Evolutionary conservation across 1,140 invertebrate species (phyloP).

Genomic region (Calosoma granatense): DNA sequence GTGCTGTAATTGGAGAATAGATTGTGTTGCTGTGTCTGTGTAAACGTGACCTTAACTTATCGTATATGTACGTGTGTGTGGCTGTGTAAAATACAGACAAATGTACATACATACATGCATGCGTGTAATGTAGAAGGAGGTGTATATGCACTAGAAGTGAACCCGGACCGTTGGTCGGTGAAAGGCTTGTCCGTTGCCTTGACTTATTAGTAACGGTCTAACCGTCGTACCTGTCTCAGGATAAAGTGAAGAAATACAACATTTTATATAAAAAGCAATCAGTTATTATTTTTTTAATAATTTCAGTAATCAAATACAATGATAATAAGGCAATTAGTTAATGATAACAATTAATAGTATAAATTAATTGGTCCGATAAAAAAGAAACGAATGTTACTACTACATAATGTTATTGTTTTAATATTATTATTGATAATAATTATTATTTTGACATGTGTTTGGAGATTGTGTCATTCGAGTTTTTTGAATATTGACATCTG

Average conservation of each 20-base stretch:
- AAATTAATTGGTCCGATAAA: slow-evolving; percentile 5
- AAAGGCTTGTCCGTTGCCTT: neutral
- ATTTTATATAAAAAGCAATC: neutral
- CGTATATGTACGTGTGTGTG: no score
- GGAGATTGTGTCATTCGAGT: slow-evolving; percentile 24
- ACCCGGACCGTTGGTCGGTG: no score
- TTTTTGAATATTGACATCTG: slow-evolving; percentile 32
- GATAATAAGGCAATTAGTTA: slow-evolving; percentile 1
- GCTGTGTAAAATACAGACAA: no score
- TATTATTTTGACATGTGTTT: no score
- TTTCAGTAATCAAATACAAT: neutral
- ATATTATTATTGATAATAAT: no score
- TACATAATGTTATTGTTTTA: neutral
- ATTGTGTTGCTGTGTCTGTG: no score
- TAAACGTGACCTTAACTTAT: no score
- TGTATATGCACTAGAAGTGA: no score
- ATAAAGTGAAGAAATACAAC: neutral
- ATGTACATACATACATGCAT: no score
- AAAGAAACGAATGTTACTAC: neutral
- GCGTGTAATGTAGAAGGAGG: no score
- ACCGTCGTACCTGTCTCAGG: neutral
- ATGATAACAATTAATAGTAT: neutral
- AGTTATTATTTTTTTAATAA: slow-evolving; percentile 2
- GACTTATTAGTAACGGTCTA: neutral
- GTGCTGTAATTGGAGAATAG: no score